These are phyloP conservation scores for Speoplatyrhinus poulsoni DNA, from an alignment of 2,113 vertebrate species.

Conservation along the genomic window DNA sequence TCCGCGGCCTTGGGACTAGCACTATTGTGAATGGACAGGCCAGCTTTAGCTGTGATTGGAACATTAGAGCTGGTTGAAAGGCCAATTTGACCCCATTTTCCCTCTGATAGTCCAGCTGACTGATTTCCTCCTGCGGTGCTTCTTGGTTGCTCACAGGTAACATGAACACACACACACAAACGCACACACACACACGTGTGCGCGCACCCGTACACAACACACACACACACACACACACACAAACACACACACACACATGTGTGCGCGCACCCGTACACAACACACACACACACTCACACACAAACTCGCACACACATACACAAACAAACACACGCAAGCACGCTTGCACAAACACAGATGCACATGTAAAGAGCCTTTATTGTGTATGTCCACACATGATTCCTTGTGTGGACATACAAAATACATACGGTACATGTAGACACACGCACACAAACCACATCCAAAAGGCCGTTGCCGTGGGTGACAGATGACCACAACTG, in stretches of 20 bases:
- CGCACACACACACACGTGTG: not conserved
- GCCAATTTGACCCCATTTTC: conserved; percentile 78
- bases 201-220: not conserved
- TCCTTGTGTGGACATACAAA: not conserved
- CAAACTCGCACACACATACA: too few species aligned
- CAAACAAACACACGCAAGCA: too few species aligned
- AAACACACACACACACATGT: not conserved
- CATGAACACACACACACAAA: conserved; percentile 9
- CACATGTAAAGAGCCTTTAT: too few species aligned
- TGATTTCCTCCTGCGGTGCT: conserved; percentile 54
- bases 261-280: not conserved
- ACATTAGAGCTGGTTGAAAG: conserved; percentile 68
- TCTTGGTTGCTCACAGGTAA: conserved; percentile 38
- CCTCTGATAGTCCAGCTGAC: conserved; percentile 56
- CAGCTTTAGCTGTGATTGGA: conserved; percentile 65
- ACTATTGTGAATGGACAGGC: conserved; percentile 35
- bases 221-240: conserved; percentile 14
- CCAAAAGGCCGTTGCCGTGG: too few species aligned
- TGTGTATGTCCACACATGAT: not conserved
- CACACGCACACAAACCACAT: too few species aligned
- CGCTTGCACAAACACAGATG: too few species aligned
- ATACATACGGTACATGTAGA: not conserved
- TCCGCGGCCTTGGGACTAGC: conserved; percentile 6
- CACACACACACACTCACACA: not conserved
- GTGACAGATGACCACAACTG: too few species aligned